Percentiles rank a stretch among this genome's conserved stretches.
These are phyloP conservation scores for Drosophila insularis DNA, from an alignment of 1,140 invertebrate species.

Conservation along the genomic window DNA sequence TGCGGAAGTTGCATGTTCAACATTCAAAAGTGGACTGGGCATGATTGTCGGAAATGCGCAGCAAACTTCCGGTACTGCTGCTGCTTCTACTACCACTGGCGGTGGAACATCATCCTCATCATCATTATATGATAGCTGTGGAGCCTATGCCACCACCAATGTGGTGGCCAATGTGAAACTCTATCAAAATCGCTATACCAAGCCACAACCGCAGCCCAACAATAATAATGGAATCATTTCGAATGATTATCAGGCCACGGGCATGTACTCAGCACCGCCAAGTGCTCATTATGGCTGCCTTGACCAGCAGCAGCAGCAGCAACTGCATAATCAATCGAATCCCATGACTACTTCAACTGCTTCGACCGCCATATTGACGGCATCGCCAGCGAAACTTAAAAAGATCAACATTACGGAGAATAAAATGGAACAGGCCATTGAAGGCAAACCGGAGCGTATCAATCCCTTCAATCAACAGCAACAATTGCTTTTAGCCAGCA, in stretches of 20 bases:
- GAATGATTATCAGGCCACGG: constrained; percentile 72
- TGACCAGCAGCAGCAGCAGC: constrained; percentile 45
- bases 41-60: constrained; percentile 32
- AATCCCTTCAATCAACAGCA: constrained; percentile 80
- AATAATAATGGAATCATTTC: constrained; percentile 58
- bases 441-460: constrained; percentile 50
- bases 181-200: constrained; percentile 81
- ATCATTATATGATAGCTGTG: constrained; percentile 81
- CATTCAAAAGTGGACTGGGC: constrained; percentile 74
- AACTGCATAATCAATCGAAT: constrained; percentile 43
- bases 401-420: constrained; percentile 82
- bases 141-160: constrained; percentile 82
- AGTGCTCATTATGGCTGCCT: constrained; percentile 77
- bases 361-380: constrained; percentile 65
- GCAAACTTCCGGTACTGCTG: constrained; percentile 34
- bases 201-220: constrained; percentile 40
- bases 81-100: neutral
- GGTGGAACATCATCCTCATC: constrained; percentile 34
- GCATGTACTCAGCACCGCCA: constrained; percentile 78
- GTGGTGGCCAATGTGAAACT: constrained; percentile 81
- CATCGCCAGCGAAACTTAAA: constrained; percentile 64
- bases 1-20: constrained; percentile 83
- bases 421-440: constrained; percentile 72
- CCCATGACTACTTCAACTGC: constrained; percentile 76
- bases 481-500: constrained; percentile 72